phyloP scores from a whole-genome alignment of 2,113 vertebrate species.

The Macquaria australasica region DNA sequence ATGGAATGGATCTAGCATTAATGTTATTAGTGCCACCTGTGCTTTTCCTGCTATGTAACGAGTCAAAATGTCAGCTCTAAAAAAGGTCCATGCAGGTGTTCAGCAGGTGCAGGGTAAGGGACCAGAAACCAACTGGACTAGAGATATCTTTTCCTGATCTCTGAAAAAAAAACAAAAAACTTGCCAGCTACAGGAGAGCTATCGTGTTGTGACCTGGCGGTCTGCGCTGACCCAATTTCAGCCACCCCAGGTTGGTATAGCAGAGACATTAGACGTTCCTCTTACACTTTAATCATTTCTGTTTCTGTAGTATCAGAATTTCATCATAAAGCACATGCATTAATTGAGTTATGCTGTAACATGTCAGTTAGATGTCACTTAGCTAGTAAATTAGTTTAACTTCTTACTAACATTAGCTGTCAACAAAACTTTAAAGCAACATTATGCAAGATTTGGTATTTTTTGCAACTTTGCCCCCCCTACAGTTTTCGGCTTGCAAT shows the following conservation, averaged over 20 bases:
- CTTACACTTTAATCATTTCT: background rate
- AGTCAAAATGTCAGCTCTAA: slow-evolving; percentile 10
- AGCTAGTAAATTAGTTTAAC: background rate
- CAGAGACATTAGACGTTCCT: background rate
- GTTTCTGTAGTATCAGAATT: background rate
- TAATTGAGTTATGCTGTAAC: background rate
- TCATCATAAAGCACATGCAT: background rate
- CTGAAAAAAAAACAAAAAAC: background rate
- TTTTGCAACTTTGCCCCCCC: too few relatives aligned
- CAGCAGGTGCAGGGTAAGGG: background rate
- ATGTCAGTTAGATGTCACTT: background rate
- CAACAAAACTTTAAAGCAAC: too few relatives aligned
- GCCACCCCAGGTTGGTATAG: background rate
- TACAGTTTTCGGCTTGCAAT: too few relatives aligned
- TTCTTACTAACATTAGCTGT: background rate
- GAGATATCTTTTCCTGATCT: background rate
- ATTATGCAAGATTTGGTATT: too few relatives aligned
- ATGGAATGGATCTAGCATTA: slow-evolving; percentile 32
- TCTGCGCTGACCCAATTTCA: background rate
- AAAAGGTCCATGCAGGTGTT: slow-evolving; percentile 11
- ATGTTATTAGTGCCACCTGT: slow-evolving; percentile 39
- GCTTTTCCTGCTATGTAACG: background rate
- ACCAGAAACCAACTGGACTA: background rate
- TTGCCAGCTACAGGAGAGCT: background rate
- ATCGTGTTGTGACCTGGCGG: too few relatives aligned